Conservation (phyloP, 2,888 invertebrate species). For the Poecilobothrus nobilitatus region DNA sequence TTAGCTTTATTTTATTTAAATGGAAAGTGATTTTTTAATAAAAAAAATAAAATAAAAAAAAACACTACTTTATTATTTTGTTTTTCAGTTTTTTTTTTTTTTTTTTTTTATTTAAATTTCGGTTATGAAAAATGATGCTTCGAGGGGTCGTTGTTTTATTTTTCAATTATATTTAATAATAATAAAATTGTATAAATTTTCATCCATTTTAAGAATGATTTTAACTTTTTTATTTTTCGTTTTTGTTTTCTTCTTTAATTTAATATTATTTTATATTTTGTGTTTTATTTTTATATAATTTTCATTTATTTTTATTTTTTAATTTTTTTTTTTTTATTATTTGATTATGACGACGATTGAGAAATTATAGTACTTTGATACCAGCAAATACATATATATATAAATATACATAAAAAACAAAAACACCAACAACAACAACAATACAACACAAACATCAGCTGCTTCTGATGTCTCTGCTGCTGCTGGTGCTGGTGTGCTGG, state of each 20-base stretch:
- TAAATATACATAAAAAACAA: slow-evolving; percentile 6
- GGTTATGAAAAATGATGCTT: too few relatives aligned
- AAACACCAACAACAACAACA: slow-evolving; percentile 6
- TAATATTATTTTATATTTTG: not conserved
- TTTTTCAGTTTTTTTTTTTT: too few relatives aligned
- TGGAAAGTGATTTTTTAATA: too few relatives aligned
- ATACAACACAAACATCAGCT: slow-evolving; percentile 6
- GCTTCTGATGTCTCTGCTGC: not conserved
- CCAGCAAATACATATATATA: slow-evolving; percentile 6
- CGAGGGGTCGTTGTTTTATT: too few relatives aligned
- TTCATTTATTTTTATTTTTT: not conserved
- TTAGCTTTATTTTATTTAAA: not conserved
- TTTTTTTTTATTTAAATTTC: too few relatives aligned
- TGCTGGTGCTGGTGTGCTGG: not conserved
- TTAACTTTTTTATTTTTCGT: too few relatives aligned
- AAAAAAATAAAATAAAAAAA: too few relatives aligned
- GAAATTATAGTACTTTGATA: slow-evolving; percentile 6
- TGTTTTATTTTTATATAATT: too few relatives aligned
- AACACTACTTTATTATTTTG: too few relatives aligned
- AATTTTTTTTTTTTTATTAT: not conserved
- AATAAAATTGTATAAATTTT: too few relatives aligned
- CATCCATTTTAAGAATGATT: too few relatives aligned
- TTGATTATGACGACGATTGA: slow-evolving; percentile 4
- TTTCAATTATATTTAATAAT: too few relatives aligned
- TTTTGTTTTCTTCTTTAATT: not conserved